phyloP scores from a whole-genome alignment of 2,113 vertebrate species.

The Gorsachius goisagi region DNA sequence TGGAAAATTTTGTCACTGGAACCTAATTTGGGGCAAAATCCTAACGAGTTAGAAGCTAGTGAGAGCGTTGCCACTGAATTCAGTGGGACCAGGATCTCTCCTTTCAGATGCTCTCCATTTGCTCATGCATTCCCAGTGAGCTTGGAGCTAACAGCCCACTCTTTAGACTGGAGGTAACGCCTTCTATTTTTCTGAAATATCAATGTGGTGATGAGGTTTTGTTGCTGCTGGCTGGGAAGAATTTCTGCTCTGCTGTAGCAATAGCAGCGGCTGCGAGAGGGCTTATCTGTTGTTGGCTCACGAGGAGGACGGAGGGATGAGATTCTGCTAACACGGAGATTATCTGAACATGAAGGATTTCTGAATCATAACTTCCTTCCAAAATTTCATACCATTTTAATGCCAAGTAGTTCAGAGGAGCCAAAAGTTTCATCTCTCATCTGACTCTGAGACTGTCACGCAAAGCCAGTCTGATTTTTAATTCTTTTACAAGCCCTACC shows the following conservation, averaged over 20 bases:
- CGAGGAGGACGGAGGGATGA: neutral
- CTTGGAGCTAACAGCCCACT: neutral
- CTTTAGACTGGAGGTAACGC: neutral
- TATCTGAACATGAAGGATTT: neutral
- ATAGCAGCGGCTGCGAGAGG: neutral
- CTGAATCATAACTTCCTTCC: neutral
- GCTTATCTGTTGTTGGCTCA: neutral
- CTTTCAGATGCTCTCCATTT: neutral
- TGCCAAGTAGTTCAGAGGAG: neutral
- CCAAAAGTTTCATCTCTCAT: neutral
- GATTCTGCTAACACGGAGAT: neutral
- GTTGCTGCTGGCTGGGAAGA: neutral
- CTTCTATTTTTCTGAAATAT: neutral
- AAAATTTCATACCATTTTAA: neutral
- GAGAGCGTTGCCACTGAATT: neutral
- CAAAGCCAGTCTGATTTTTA: neutral
- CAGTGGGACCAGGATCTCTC: neutral
- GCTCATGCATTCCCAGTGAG: neutral
- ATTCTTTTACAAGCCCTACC: neutral
- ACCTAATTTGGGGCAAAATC: neutral
- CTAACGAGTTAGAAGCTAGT: too few relatives aligned
- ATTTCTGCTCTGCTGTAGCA: neutral
- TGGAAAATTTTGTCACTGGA: slow-evolving; percentile 1
- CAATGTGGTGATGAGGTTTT: rapidly evolving
- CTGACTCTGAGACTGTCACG: neutral